Conservation (phyloP, 2,888 invertebrate species). For the Eumerus sabulonum region DNA sequence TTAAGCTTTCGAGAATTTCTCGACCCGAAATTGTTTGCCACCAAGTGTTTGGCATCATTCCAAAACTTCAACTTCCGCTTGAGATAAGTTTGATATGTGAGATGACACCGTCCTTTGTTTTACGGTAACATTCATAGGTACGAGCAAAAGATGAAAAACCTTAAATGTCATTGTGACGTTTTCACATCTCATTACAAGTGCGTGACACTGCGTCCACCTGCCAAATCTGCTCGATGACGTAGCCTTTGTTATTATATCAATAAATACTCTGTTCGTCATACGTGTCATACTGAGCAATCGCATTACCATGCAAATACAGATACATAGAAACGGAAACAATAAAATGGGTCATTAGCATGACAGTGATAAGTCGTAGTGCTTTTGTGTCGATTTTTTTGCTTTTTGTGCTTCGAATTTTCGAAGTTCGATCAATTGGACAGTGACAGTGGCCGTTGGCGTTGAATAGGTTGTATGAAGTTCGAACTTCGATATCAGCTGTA, state of each 20-base stretch:
- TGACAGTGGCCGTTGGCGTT: background rate
- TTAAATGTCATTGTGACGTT: no score
- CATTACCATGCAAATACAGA: conserved; percentile 38
- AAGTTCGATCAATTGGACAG: background rate
- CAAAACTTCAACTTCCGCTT: no score
- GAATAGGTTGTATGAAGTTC: conserved; percentile 18
- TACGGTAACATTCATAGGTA: no score
- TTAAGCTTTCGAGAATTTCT: conserved; percentile 44
- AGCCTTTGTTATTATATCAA: conserved; percentile 5
- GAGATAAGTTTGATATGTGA: no score
- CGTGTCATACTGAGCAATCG: conserved; percentile 22
- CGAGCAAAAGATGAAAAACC: no score
- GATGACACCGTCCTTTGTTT: no score
- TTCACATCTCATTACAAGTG: no score
- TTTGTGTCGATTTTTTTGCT: background rate
- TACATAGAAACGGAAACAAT: conserved; percentile 28
- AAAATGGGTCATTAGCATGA: conserved; percentile 39
- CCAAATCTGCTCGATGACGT: no score
- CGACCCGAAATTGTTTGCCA: conserved; percentile 40
- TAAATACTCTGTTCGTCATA: no score
- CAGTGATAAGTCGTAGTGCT: conserved; percentile 19
- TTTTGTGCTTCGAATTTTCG: conserved; percentile 25
- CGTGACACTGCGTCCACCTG: no score
- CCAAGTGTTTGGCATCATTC: background rate
- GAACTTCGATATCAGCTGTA: conserved; percentile 40